phyloP scores from a whole-genome alignment of 2,113 vertebrate genomes.

The Sebastes fasciatus region DNA sequence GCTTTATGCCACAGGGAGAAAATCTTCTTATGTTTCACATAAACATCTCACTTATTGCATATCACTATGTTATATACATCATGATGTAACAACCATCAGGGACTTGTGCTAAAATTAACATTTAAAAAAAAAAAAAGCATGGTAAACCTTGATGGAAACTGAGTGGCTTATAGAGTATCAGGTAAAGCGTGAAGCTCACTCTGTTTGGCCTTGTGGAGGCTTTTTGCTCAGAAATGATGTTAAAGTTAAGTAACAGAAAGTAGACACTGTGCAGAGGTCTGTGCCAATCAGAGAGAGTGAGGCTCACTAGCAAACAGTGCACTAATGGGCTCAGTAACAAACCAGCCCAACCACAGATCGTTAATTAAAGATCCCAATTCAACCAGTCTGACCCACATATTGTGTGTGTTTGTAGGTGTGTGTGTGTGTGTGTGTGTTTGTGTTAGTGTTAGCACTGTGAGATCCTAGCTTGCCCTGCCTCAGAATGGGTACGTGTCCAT shows the following conservation, averaged over 20 bases:
- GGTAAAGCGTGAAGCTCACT: neutral
- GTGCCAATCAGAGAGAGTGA: neutral
- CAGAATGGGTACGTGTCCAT: conserved; percentile 68
- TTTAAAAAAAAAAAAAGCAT: neutral
- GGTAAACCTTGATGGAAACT: neutral
- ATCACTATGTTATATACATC: neutral
- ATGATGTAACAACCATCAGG: neutral
- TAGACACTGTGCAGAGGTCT: neutral
- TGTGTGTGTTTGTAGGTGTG: conserved; percentile 18
- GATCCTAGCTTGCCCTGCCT: conserved; percentile 41
- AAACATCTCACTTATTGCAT: neutral
- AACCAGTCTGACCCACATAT: conserved; percentile 46
- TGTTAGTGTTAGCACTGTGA: conserved; percentile 1
- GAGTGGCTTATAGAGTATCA: neutral
- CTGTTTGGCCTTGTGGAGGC: neutral
- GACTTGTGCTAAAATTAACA: neutral
- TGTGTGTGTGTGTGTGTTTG: conserved; percentile 29
- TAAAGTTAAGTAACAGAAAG: neutral
- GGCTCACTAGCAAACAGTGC: conserved; percentile 27
- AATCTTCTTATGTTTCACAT: neutral
- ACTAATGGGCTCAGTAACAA: conserved; percentile 46
- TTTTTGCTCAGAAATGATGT: conserved; percentile 4
- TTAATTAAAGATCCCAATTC: conserved; percentile 61
- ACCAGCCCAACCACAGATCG: conserved; percentile 19
- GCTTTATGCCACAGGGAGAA: neutral